phyloP scores from a whole-genome alignment of 53 echinoderm and acorn worm species.

The Holothuria scabra region DNA sequence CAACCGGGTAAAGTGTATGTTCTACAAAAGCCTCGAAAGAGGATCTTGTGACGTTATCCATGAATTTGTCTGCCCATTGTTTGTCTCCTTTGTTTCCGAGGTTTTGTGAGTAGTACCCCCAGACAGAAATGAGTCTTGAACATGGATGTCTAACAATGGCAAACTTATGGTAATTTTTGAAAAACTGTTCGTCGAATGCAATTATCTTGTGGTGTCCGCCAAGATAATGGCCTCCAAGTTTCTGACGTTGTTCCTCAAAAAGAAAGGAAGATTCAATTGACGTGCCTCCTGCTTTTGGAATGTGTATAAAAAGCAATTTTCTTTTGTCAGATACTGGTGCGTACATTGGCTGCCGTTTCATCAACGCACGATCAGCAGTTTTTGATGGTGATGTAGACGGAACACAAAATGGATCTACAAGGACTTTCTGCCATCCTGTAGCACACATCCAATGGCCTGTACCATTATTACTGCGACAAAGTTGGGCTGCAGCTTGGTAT shows the following conservation, averaged over 20 bases:
- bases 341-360: background rate
- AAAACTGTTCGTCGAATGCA: constrained; percentile 1
- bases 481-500: background rate
- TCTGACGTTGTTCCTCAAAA: background rate
- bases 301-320: constrained; percentile 4
- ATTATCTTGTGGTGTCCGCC: constrained; percentile 34
- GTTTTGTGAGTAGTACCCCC: constrained; percentile 26
- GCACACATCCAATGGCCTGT: constrained; percentile 7
- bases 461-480: background rate
- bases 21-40: constrained; percentile 12
- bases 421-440: background rate
- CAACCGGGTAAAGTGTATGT: background rate
- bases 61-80: background rate
- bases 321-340: background rate
- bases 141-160: constrained; percentile 40
- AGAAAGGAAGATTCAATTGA: constrained; percentile 32
- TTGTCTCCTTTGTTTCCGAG: constrained; percentile 27
- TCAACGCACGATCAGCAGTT: background rate
- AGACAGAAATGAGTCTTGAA: constrained; percentile 18
- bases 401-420: background rate
- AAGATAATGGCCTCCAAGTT: background rate
- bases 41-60: background rate
- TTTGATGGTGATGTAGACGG: too few species aligned
- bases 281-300: constrained; percentile 22
- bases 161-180: constrained; percentile 6